These are phyloP conservation scores for Gila robusta DNA, from an alignment of 2,797 vertebrate genomes.

Conservation along the genomic window DNA sequence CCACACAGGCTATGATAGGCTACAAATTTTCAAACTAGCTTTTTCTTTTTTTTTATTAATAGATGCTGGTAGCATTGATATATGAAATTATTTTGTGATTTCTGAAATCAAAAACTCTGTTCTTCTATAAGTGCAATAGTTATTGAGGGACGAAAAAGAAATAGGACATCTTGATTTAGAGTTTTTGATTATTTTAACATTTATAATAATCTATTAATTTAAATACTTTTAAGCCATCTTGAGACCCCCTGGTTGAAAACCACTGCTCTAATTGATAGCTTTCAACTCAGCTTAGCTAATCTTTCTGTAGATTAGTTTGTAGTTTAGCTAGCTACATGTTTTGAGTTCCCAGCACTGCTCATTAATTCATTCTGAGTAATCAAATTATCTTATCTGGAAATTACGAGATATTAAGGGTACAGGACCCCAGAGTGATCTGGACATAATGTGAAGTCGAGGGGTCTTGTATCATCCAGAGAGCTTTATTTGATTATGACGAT, in stretches of 20 bases:
- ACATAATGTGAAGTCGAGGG: not conserved
- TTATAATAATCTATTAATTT: not conserved
- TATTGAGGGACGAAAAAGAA: not conserved
- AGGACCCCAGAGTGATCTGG: not conserved
- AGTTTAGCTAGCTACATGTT: not conserved
- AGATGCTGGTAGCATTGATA: not conserved
- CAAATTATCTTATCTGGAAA: not conserved
- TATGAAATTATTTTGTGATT: not conserved
- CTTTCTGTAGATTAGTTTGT: not conserved
- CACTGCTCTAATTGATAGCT: not conserved
- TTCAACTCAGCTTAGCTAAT: not conserved
- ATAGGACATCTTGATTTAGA: not conserved
- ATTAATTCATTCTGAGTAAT: not conserved
- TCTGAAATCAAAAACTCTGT: not conserved
- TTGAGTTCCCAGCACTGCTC: not conserved
- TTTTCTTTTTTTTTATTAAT: not conserved
- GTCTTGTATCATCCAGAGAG: not conserved
- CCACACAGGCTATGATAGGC: not conserved
- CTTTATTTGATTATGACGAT: not conserved
- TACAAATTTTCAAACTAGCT: not conserved
- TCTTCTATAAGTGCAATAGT: not conserved
- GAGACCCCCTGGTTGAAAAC: not conserved
- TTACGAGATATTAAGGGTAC: not conserved
- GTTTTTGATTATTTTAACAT: not conserved
- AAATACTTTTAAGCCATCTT: too few relatives aligned